Base-by-base conservation (phyloP, 2,797 vertebrate genomes). In the Schizothorax lantsangensis region DNA sequence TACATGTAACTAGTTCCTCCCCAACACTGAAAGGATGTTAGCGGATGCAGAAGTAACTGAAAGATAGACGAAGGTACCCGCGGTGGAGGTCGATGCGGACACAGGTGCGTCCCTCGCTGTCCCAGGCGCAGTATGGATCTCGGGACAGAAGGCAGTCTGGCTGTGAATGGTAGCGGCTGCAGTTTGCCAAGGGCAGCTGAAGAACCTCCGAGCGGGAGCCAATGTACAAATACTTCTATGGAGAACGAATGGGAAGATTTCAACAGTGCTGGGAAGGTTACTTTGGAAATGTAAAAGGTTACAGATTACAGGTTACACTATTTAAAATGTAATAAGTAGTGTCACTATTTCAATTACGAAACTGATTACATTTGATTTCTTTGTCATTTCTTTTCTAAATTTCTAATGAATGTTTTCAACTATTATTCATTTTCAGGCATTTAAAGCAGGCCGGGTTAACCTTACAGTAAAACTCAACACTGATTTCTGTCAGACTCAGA, bases 41-140 rank as follows among this genome's bases (percentile, higher is more conserved):
- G 43, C n/a, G 8, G 38, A 40, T 7, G 73, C 17, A 33, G 59
- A 75, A 78, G 23, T n/a, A 69, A 12, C 4, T 19, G 9, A 85
- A 14, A 85, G 68, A 73, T 45, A 21, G 66, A 78, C 43, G 73
- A 68, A 62, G 92, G 93, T 88, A 96, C 95, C 96, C 94, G 88
- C 94, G 94, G 83, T 96, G 95, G 89, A 95, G 95, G 94, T 96
- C 96, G 71, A 95, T 95, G 89, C 95, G 95, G 87, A 96, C 95
- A 21, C 96, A 96, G 81, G 94, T 94, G 3, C 95, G 93, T 33
- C 95, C 95, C 93, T 96, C 95, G 8, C 93, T 96, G 94, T 96
- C 95, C 96, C 96, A 96, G 38, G 95, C 96, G 38, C 96, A 96
- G 94, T 96, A 96, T 83, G 96, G 96, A 87, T 96, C 96, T 88